A percentile compares a stretch with the other conserved stretches of the same genome.
These are phyloP conservation scores for Chinchilla lanigera DNA, from an alignment of 2,113 vertebrate genomes.

Conservation along the genomic window DNA sequence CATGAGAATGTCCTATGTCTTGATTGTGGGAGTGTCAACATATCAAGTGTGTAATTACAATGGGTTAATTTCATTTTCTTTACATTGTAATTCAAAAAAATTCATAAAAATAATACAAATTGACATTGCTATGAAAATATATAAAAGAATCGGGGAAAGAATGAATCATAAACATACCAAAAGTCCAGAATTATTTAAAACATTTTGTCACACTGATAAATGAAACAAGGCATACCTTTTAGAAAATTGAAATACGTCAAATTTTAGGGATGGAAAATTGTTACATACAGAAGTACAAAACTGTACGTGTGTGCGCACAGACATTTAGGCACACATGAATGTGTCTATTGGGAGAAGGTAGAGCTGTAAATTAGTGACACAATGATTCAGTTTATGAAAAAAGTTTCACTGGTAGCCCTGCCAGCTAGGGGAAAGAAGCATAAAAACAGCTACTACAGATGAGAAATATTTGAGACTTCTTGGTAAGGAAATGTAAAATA, in stretches of 20 bases:
- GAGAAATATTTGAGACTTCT: neutral
- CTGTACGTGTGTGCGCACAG: neutral
- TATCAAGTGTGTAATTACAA: neutral
- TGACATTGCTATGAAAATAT: neutral
- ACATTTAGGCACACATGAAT: too few relatives aligned
- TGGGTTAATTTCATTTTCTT: neutral
- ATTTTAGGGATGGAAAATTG: neutral
- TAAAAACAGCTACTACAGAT: neutral
- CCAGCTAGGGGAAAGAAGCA: neutral
- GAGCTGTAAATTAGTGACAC: neutral
- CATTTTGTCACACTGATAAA: neutral
- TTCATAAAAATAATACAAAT: neutral
- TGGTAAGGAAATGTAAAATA: slow-evolving; percentile 15
- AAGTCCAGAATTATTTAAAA: slow-evolving; percentile 45
- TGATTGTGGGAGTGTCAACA: neutral
- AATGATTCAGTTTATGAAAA: slow-evolving; percentile 26
- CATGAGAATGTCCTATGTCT: neutral
- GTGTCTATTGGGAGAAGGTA: neutral
- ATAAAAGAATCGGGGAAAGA: neutral
- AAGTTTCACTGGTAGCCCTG: neutral
- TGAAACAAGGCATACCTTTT: neutral
- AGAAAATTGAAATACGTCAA: neutral
- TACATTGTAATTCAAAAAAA: neutral
- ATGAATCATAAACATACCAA: neutral
- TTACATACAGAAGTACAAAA: neutral